Base-by-base conservation (phyloP, 1,140 invertebrate species). In the Zaprionus ornatus region DNA sequence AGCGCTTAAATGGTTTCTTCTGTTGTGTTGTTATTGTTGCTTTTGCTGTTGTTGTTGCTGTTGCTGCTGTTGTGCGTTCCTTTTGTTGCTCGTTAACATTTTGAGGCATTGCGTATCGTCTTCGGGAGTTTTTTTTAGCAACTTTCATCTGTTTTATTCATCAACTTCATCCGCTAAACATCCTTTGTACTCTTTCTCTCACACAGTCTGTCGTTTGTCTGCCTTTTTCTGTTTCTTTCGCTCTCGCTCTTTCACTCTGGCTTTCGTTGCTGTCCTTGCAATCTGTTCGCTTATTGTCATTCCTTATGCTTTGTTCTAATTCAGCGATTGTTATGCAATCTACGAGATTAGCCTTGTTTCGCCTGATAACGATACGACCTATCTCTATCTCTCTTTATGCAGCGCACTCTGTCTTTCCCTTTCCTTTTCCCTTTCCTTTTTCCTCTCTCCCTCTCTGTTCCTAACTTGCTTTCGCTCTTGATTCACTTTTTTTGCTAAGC, bases 1-100 rank as follows among this genome's bases (percentile, higher is more conserved):
- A 77, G 74, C 77, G 60, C 63, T 81, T 81, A 68, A 84, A 74
- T 74, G 57, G 50, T 72, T 66, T 23, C 15, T 48, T 40, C 19
- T 23, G 3, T 29, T 32, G 1, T 29, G 23, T 48, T 62, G n/a
- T 2, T 61, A 12, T 17, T 21, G n/a, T 62, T 37, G 19, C 13
- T 55, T 62, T 80, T 80, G 48, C 27, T 61, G 45, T 54, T 63
- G 23, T 74, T 72, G 12, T 40, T 17, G 19, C 17, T 57, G 19
- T 23, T 19, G 4, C 27, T 56, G 61, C 54, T 71, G 29, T n/a
- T 52, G 21, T 57, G 54, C 27, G 7, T 29, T 17, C 54, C 32
- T 29, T 17, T 54, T 23, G 54, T 65, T 65, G 61, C 29, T 50
- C 45, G 45, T 65, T 57, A 65, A 57, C 60, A 65, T 76, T 72